phyloP scores from a whole-genome alignment of 2,888 invertebrate species.

The Lithophane semibrunnea region DNA sequence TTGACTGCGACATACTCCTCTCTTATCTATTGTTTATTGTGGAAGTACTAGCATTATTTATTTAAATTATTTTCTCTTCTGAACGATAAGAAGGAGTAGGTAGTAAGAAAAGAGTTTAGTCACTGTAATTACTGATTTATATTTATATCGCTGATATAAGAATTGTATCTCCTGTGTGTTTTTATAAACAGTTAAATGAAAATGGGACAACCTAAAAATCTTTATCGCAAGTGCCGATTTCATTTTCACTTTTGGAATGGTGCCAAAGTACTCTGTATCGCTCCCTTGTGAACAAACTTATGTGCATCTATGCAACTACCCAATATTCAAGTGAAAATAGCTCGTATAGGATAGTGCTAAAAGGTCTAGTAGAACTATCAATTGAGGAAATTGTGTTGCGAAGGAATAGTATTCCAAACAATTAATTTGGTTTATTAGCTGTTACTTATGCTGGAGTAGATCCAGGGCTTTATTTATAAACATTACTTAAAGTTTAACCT shows the following conservation, averaged over 20 bases:
- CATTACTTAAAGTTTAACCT: neutral
- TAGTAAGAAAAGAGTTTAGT: neutral
- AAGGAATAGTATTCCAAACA: neutral
- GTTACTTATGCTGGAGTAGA: neutral
- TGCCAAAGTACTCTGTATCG: constrained; percentile 46
- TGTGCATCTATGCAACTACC: constrained; percentile 2
- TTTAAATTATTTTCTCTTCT: neutral
- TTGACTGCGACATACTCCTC: neutral
- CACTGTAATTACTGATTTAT: neutral
- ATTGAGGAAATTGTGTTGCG: neutral
- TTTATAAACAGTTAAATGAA: constrained; percentile 10
- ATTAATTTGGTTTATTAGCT: neutral
- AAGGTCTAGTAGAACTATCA: neutral
- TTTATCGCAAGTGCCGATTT: constrained; percentile 35
- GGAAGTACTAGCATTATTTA: neutral
- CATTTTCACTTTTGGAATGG: constrained; percentile 41
- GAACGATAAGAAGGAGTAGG: neutral
- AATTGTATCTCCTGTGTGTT: constrained; percentile 2
- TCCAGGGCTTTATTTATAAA: neutral
- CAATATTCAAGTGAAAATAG: neutral
- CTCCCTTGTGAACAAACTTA: constrained; percentile 14
- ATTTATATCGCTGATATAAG: constrained; percentile 4
- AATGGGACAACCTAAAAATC: constrained; percentile 33
- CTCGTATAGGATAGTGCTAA: neutral
- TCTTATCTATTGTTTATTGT: neutral